Base-by-base conservation (phyloP, 1,140 invertebrate species). In the Drosophila athabasca region DNA sequence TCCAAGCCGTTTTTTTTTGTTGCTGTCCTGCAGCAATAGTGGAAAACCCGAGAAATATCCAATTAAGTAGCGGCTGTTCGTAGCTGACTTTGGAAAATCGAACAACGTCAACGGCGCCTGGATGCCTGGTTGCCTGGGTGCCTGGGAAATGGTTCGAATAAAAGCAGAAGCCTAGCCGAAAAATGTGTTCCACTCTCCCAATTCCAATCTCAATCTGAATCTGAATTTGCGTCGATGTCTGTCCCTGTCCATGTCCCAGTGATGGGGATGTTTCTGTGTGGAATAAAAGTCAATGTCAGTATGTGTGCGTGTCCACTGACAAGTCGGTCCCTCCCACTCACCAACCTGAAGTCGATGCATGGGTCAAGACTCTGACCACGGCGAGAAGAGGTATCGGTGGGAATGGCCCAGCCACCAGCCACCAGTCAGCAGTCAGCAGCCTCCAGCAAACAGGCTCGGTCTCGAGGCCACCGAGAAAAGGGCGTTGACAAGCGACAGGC, bases 1-100 rank as follows among this genome's bases (percentile, higher is more conserved):
- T 13, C 1, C 35, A 39, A 39, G 35, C 11, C 11, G 1, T 35
- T 35, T 35, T 9, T 11, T 3, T 39, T 13, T 39, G 11, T 11
- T 4, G n/a, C n/a, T 35, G 35, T 35, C 3, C 49, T 62, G 65
- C 64, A 68, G 50, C 59, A 13, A 39, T 13, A 39, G 35, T 39
- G 35, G 11, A 4, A 11, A 39, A 76, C 11, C 51, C 19, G 68
- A 49, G 79, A 87, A 81, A 71, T 68, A 87, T 85, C 69, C 74
- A 85, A 85, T 85, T 85, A 87, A 76, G 78, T 81, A 78, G 82
- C 82, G 87, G 74, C 82, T 85, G 81, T 62, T 87, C 24, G 61
- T 60, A 58, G 60, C 80, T 79, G 60, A 76, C 72, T 68, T 43
- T 69, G 60, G 67, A 73, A 78, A 77, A 81, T 81, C 74, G 74